Base-by-base conservation (phyloP, 2,113 vertebrate species). In the Emberiza fucata region DNA sequence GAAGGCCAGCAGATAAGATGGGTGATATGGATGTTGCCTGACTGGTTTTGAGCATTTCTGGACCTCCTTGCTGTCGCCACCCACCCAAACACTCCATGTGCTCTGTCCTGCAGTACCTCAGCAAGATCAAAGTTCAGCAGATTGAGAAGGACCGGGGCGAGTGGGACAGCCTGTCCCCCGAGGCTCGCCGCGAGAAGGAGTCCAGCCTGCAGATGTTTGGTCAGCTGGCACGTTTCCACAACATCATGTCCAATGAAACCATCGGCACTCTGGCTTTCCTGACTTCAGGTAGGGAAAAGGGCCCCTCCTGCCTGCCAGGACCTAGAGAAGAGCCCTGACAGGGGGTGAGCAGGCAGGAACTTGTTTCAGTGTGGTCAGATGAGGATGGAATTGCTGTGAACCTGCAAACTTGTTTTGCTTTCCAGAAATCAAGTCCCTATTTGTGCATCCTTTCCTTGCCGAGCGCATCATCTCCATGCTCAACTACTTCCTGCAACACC, bases 381-480 rank as follows among this genome's bases (percentile, higher is more conserved):
- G 2, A 3, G 35, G 57, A 14, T 2, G 35, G 77, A 60, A 40
- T 63, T 17, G 22, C 51, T 25, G 6, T 14, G 60, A 24, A 68
- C 42, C 48, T 92, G 40, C 39, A 73, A 69, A 6, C 37, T 27
- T 72, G 68, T 20, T 81, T 95, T 97, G 72, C 78, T 24, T 97
- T 97, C 29, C 97, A 99, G 99, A 99, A 88, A 99, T 99, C 82
- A 99, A 98, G 88, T 98, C 99, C 14, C 98, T 99, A 68, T 99
- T 99, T 40, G 99, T 99, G 88, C 99, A 99, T 65, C 99, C 99
- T 9, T 99, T 99, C 97, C 97, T 99, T 84, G 99, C 99, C 1
- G 99, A 99, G 97, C 99, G 99, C 92, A 99, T 99, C 95, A 99
- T 99, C 97, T 99, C 99, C 60, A 99, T 99, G 99, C 98, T 99